phyloP scores from a whole-genome alignment of 1,140 invertebrate species.

The Thaumetopoea pityocampa region DNA sequence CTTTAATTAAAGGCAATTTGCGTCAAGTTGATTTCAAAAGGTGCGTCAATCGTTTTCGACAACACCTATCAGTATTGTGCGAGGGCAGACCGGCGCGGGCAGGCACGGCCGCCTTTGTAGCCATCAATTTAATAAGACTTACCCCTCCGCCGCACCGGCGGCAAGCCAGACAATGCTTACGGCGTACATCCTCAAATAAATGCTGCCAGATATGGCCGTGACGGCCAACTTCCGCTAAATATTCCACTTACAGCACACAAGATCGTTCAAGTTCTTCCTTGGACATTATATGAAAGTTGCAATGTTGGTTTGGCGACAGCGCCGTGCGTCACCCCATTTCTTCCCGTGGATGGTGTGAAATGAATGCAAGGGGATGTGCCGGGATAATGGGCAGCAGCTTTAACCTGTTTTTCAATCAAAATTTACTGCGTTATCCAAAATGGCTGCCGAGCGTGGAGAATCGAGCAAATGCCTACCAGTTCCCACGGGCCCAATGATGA shows the following conservation, averaged over 20 bases:
- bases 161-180: slow-evolving; percentile 27
- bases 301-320: no score
- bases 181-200: slow-evolving; percentile 35
- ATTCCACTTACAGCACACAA: slow-evolving; percentile 29
- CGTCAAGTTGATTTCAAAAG: slow-evolving; percentile 48
- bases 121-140: slow-evolving; percentile 37
- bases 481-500: no score
- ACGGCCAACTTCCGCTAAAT: slow-evolving; percentile 37
- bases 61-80: slow-evolving; percentile 33
- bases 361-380: no score
- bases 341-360: no score
- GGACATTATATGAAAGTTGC: slow-evolving; percentile 46
- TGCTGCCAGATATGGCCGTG: slow-evolving; percentile 27
- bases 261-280: slow-evolving; percentile 38
- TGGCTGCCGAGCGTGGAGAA: no score
- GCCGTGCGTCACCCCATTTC: no score
- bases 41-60: slow-evolving; percentile 46
- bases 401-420: no score
- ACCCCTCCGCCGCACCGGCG: slow-evolving; percentile 18
- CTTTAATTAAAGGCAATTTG: slow-evolving; percentile 58
- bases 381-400: no score
- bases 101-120: slow-evolving; percentile 22
- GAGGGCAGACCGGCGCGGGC: slow-evolving; percentile 13
- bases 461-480: no score
- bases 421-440: no score